Evolutionary conservation across 2,888 invertebrate genomes (phyloP), one percentile per base, ranked within the genome.

Genomic region (Polydrusus cervinus): DNA sequence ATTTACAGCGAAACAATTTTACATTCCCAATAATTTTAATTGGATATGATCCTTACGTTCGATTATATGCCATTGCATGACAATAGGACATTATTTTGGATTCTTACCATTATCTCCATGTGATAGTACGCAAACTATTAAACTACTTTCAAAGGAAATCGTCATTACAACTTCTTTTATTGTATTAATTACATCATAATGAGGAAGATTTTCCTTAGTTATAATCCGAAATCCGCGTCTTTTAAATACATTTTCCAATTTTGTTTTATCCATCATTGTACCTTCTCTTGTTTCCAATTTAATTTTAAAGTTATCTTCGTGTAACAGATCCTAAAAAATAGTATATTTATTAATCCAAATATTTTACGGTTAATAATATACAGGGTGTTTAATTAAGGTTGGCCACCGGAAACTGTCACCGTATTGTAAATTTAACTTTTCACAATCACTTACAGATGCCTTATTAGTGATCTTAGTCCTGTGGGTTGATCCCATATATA

Each of bases 101-200:
- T 43, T n/a, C 51, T 70, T 81, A 87, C 87, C 86, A 81, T 84
- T 79, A 47, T 82, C 81, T 3, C 89, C 89, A 79, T 89, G 89
- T 1, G 88, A 87, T 76, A 89, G 81, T 77, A 89, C 86, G 67
- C 87, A 88, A 20, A 89, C 78, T 71, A 88, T 85, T 38, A 89
- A 81, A 77, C 88, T 87, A 6, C 87, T 87, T 61, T 85, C 80
- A 11, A 79, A 69, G 38, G 79, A 80, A 61, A 87, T 80, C 3
- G 77, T 73, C 6, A 83, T 65, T n/a, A 86, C 80, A 13, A 77
- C 75, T 16, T 81, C 71, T 76, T 79, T 77, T 45, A 87, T 83
- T 34, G 49, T 76, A 5, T 79, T 6, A 7, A 84, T 64, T 45
- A 88, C 83, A 14, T 83, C 78, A 3, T 66, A 47, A 78, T 85